Conservation (phyloP, 2,888 invertebrate genomes). For the Epirrita christyi region DNA sequence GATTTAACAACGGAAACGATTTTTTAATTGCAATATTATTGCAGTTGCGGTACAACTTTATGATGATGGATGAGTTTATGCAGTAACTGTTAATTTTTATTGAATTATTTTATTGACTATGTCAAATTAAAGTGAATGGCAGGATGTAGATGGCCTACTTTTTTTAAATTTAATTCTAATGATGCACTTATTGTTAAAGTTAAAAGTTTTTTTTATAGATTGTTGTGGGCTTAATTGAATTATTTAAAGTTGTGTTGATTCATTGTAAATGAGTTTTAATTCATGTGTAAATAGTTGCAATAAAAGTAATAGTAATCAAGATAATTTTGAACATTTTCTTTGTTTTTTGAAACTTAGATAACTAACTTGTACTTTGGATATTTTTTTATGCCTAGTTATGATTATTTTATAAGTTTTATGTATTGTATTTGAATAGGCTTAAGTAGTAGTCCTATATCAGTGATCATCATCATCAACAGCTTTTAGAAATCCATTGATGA, state of each 20-base stretch:
- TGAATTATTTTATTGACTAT: not conserved
- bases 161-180: not conserved
- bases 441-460: too few relatives aligned
- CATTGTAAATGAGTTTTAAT: too few relatives aligned
- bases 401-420: too few relatives aligned
- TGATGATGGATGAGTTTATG: slow-evolving; percentile 40
- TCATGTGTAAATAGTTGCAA: too few relatives aligned
- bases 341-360: too few relatives aligned
- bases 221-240: not conserved
- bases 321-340: too few relatives aligned
- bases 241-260: not conserved
- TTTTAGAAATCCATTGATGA: too few relatives aligned
- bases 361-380: too few relatives aligned
- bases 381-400: too few relatives aligned
- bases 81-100: slow-evolving; percentile 24
- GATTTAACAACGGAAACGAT: slow-evolving; percentile 13
- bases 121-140: not conserved
- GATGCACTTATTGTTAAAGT: not conserved
- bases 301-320: too few relatives aligned
- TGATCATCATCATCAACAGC: too few relatives aligned
- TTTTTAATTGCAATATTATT: slow-evolving; percentile 28
- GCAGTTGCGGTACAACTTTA: slow-evolving; percentile 24
- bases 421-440: too few relatives aligned
- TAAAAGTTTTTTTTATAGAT: not conserved
- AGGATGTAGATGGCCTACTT: slow-evolving; percentile 1